Conservation (phyloP, 1,140 invertebrate species). For the Neotoxoptera formosana region DNA sequence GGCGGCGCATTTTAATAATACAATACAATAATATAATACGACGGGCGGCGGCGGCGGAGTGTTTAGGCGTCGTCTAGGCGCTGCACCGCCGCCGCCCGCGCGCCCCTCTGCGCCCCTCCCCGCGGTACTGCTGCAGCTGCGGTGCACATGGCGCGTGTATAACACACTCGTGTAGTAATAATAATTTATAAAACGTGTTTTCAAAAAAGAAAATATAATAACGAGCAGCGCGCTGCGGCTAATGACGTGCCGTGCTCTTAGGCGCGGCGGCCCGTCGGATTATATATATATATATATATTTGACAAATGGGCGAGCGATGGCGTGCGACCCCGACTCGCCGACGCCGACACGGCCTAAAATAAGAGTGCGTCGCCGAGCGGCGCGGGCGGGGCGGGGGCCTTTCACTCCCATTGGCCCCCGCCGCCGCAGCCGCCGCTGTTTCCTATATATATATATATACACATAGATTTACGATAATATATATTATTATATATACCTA, state of each 20-base stretch:
- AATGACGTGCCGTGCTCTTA: neutral
- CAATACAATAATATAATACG: no score
- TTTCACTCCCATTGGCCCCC: neutral
- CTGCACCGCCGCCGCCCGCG: no score
- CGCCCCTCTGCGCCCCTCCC: no score
- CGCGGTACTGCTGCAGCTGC: neutral
- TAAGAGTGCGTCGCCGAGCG: neutral
- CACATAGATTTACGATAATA: no score
- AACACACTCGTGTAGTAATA: no score
- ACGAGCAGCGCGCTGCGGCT: neutral
- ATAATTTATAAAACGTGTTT: slow-evolving; percentile 6
- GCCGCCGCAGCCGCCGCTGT: no score
- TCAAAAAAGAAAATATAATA: neutral
- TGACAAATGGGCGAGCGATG: neutral
- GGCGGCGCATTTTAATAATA: neutral
- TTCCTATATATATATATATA: no score
- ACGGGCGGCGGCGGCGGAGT: neutral
- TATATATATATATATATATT: neutral
- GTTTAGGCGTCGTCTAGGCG: neutral
- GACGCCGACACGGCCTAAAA: neutral
- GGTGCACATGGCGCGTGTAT: neutral
- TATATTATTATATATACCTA: no score
- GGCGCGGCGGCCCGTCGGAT: no score
- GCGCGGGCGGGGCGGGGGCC: no score
- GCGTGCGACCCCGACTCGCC: neutral